phyloP scores from a whole-genome alignment of 2,113 vertebrate species.

The Prochilodus magdalenae region DNA sequence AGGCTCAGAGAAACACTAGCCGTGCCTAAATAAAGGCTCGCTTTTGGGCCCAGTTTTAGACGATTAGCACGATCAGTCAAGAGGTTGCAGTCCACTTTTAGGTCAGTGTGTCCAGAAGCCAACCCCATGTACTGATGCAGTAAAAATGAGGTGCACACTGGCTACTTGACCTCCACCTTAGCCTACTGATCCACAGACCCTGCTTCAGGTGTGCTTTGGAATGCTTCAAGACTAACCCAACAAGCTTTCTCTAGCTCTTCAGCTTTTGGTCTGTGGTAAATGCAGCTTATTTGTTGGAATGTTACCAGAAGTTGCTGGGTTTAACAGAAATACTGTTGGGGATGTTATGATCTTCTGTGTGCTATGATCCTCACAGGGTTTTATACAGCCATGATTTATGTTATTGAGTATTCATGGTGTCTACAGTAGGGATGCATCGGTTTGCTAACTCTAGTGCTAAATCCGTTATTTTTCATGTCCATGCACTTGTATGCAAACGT shows the following conservation, averaged over 20 bases:
- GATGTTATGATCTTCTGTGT: no score
- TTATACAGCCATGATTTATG: neutral
- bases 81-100: neutral
- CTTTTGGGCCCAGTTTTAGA: neutral
- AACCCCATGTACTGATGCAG: neutral
- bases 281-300: neutral
- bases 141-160: neutral
- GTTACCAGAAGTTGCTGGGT: constrained; percentile 67
- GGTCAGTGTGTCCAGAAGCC: neutral
- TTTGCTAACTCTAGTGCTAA: neutral
- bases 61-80: neutral
- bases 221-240: constrained; percentile 49
- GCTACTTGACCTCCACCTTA: constrained; percentile 60
- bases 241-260: constrained; percentile 43
- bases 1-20: neutral
- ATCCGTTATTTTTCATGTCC: no score
- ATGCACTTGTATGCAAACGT: no score
- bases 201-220: constrained; percentile 58
- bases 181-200: constrained; percentile 67
- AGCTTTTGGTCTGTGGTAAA: constrained; percentile 46
- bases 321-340: neutral
- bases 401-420: neutral
- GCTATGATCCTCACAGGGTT: neutral
- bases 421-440: neutral
- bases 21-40: neutral